These are phyloP conservation scores for Carassius gibelio DNA, from an alignment of 2,113 vertebrate species.

Conservation along the genomic window DNA sequence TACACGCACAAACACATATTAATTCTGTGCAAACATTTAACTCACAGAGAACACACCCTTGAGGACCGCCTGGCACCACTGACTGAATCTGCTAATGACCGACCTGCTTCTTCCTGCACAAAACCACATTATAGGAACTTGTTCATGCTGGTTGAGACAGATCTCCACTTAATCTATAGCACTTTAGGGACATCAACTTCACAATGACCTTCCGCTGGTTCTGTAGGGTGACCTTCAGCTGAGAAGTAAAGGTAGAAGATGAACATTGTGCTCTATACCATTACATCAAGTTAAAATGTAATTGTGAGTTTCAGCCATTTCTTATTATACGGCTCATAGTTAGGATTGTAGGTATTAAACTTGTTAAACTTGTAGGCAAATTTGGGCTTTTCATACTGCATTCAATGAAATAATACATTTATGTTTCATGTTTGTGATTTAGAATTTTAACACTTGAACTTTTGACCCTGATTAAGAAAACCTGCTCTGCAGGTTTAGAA, in stretches of 20 bases:
- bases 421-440: background rate
- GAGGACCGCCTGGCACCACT: slow-evolving; percentile 29
- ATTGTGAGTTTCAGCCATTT: background rate
- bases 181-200: background rate
- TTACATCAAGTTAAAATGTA: background rate
- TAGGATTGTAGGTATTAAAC: too few relatives aligned
- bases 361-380: too few relatives aligned
- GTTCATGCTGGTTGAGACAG: slow-evolving; percentile 19
- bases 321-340: background rate
- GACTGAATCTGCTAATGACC: slow-evolving; percentile 30
- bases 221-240: background rate
- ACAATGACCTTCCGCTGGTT: slow-evolving; percentile 2
- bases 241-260: background rate
- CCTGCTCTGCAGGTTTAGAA: background rate
- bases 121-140: background rate
- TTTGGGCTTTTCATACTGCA: background rate
- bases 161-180: slow-evolving; percentile 17
- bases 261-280: background rate
- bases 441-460: background rate
- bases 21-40: slow-evolving; percentile 39
- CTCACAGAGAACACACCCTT: slow-evolving; percentile 21
- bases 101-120: slow-evolving; percentile 14
- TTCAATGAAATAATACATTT: background rate
- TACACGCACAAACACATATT: slow-evolving; percentile 44
- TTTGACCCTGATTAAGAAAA: background rate